Conservation (phyloP, 2,888 invertebrate genomes). For the Drosophila ezoana region DNA sequence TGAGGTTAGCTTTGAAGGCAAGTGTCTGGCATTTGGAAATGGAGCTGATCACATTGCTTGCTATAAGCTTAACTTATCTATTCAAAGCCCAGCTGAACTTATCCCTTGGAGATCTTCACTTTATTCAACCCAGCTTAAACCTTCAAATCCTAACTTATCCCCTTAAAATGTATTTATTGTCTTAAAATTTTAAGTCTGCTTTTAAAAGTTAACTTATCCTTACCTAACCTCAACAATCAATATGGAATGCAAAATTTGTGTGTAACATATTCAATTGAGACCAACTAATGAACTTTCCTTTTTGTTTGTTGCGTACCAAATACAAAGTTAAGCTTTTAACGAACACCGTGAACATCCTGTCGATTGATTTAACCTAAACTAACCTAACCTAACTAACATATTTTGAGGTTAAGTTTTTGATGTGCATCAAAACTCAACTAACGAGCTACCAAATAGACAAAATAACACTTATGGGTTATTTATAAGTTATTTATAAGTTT, state of each 20-base stretch:
- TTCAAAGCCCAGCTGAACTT: too few relatives aligned
- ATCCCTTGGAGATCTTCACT: too few relatives aligned
- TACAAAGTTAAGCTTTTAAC: too few relatives aligned
- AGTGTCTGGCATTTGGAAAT: not conserved
- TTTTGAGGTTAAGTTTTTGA: not conserved
- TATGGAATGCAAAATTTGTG: too few relatives aligned
- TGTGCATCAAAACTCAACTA: not conserved
- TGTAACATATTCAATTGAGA: not conserved
- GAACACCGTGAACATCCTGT: too few relatives aligned
- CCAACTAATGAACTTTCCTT: not conserved
- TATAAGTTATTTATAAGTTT: not conserved
- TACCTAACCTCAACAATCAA: too few relatives aligned
- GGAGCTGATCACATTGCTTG: too few relatives aligned
- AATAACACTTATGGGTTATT: not conserved
- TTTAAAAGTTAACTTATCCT: not conserved
- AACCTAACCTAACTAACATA: not conserved
- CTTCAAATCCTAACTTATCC: not conserved
- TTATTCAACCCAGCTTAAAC: too few relatives aligned
- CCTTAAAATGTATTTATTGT: not conserved
- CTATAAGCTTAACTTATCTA: not conserved
- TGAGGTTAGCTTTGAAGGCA: not conserved
- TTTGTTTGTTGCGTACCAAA: too few relatives aligned
- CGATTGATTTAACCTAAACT: too few relatives aligned
- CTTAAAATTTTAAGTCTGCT: not conserved
- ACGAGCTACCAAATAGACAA: too few relatives aligned